Conservation (phyloP, 2,797 vertebrate species). For the Scarus forsteni region DNA sequence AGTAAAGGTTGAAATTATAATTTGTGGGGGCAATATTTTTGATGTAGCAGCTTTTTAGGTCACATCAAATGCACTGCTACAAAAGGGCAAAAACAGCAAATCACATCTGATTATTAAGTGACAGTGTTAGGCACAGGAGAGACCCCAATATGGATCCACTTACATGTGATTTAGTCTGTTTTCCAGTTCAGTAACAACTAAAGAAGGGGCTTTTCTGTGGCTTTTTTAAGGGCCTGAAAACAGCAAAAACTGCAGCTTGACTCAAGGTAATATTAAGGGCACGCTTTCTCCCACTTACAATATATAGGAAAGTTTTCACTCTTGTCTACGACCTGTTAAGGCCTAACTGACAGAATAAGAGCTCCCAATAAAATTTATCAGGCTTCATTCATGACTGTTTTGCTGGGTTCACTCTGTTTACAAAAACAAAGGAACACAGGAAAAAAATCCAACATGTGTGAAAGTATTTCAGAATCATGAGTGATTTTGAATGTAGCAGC, state of each 20-base stretch:
- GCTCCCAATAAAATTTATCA: conserved; percentile 28
- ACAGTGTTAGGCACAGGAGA: conserved; percentile 41
- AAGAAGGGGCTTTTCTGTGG: conserved; percentile 23
- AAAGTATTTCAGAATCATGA: not conserved
- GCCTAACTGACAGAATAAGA: conserved; percentile 43
- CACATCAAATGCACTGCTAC: conserved; percentile 1
- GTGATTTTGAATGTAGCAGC: not conserved
- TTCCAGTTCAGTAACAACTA: conserved; percentile 36
- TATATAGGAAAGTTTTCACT: conserved; percentile 49
- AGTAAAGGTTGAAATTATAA: conserved; percentile 34
- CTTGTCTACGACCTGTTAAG: conserved; percentile 22
- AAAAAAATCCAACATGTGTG: not conserved
- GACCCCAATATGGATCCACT: conserved; percentile 46
- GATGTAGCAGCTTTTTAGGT: conserved; percentile 36
- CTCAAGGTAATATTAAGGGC: conserved; percentile 60
- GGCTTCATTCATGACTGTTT: conserved; percentile 25
- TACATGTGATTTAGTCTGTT: conserved; percentile 44
- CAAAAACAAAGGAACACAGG: not conserved
- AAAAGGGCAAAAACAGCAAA: conserved; percentile 33
- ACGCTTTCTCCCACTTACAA: conserved; percentile 53
- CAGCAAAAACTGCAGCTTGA: conserved; percentile 43
- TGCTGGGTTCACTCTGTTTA: conserved; percentile 20
- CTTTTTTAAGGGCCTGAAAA: conserved; percentile 39
- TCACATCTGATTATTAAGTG: conserved; percentile 45
- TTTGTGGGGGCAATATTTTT: conserved; percentile 41